Base-by-base conservation (phyloP, 2,113 vertebrate species). In the Cottus gobio region DNA sequence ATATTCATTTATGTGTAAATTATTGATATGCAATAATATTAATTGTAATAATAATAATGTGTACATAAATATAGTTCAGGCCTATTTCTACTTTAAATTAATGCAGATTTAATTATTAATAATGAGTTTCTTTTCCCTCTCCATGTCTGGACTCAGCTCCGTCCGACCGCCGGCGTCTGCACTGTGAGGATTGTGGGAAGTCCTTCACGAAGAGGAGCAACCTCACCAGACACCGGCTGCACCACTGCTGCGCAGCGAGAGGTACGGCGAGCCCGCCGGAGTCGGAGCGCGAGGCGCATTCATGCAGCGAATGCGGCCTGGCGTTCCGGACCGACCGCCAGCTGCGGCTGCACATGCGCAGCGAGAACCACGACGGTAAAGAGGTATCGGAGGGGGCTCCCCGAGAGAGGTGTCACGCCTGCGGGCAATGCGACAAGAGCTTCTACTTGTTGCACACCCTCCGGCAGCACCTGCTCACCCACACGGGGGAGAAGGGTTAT, bases 391-490 rank as follows among this genome's bases (percentile, higher is more conserved):
- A 31, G 3, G 36, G 15, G 7, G 52, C 44, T 24, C 66, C 56
- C 8, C 50, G 82, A 26, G 28, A 83, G 63, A 72, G 76, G 24
- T 10, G 15, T 15, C 71, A 85, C 56, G 9, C 16, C 52, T 85
- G 85, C 85, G 1, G 5, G 0, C 64, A 36, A 2, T 87, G 85
- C 24, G 4, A 16, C 0, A 84, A 82, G 56, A 82, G 52, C 28
- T 87, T 84, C 66, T 75, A 57, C 34, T 0, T 28, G 10, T 0
- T 7, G 12, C 26, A 34, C 42, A 67, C 54, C 0, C 66, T 87
- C 3, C 63, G 60, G 37, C 85, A 87, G 73, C 85, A 87, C 71
- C 52, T 75, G 15, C 77, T 74, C 62, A 80, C 18, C 0, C 86
- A 88, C 68, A 69, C 48, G 0, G 50, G 67, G 1, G 75, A 80